Evolutionary conservation across 1,140 invertebrate species (phyloP).

Genomic region (Ceratoteleas bidentatus): DNA sequence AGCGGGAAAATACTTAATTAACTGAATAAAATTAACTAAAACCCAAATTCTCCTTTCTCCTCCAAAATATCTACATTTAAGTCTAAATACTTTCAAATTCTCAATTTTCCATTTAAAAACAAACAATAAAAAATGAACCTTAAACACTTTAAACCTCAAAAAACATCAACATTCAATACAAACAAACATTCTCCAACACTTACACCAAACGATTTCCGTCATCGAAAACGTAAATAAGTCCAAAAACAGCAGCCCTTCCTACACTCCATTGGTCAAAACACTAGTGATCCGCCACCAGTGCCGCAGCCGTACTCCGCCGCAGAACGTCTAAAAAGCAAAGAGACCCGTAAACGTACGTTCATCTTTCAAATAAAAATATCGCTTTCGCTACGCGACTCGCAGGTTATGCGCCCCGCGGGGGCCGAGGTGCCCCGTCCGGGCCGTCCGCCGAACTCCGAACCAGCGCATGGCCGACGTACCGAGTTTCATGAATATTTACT

Average conservation of each 20-base stretch:
- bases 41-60: no score
- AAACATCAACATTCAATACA: no score
- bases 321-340: slow-evolving; percentile 12
- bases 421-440: slow-evolving; percentile 15
- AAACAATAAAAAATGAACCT: no score
- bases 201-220: neutral
- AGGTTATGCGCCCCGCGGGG: slow-evolving; percentile 11
- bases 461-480: slow-evolving; percentile 55
- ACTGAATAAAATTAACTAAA: no score
- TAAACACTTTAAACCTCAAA: no score
- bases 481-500: slow-evolving; percentile 64
- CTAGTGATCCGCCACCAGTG: neutral
- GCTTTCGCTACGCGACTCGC: neutral
- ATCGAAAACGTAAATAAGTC: neutral
- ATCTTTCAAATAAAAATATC: slow-evolving; percentile 34
- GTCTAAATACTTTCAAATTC: no score
- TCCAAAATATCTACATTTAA: no score
- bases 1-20: no score
- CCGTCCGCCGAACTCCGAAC: slow-evolving; percentile 14
- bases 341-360: slow-evolving; percentile 9
- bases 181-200: neutral
- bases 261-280: neutral
- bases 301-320: neutral
- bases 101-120: no score
- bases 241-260: neutral